Conservation (phyloP, 2,888 invertebrate genomes). For the Trachelus stipa region DNA sequence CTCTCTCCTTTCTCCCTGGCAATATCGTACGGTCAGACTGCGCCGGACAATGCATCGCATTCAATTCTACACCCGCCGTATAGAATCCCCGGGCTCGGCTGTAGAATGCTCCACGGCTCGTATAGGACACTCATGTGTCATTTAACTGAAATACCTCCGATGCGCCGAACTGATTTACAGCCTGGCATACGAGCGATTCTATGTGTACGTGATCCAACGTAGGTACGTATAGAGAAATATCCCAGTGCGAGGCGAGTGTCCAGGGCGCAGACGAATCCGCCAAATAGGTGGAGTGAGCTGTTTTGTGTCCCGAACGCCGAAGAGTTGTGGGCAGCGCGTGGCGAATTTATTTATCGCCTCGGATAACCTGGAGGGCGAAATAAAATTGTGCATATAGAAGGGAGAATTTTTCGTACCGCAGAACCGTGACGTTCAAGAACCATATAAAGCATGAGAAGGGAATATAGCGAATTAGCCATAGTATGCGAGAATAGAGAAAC, state of each 20-base stretch:
- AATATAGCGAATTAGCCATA: no score
- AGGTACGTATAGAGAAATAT: neutral
- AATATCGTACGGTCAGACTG: slow-evolving; percentile 62
- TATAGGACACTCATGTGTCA: slow-evolving; percentile 56
- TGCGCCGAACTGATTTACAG: slow-evolving; percentile 63
- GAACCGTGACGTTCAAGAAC: no score
- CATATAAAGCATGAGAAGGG: no score
- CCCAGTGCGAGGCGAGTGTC: neutral
- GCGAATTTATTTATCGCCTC: slow-evolving; percentile 58
- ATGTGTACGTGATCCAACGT: neutral
- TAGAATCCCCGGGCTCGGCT: slow-evolving; percentile 13
- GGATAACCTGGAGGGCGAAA: slow-evolving; percentile 13
- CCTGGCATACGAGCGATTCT: slow-evolving; percentile 21
- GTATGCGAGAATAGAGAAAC: no score
- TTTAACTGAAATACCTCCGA: slow-evolving; percentile 63
- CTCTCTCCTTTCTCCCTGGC: slow-evolving; percentile 30
- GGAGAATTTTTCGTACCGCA: slow-evolving; percentile 13
- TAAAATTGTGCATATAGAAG: slow-evolving; percentile 12
- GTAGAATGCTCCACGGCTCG: slow-evolving; percentile 30
- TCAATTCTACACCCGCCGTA: slow-evolving; percentile 50
- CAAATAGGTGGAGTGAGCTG: slow-evolving; percentile 33
- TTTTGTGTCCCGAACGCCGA: slow-evolving; percentile 32
- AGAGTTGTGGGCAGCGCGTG: slow-evolving; percentile 56
- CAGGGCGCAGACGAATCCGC: slow-evolving; percentile 30
- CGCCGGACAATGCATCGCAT: slow-evolving; percentile 59